Conservation (phyloP, 2,888 invertebrate genomes). For the Marronus borbonicus region DNA sequence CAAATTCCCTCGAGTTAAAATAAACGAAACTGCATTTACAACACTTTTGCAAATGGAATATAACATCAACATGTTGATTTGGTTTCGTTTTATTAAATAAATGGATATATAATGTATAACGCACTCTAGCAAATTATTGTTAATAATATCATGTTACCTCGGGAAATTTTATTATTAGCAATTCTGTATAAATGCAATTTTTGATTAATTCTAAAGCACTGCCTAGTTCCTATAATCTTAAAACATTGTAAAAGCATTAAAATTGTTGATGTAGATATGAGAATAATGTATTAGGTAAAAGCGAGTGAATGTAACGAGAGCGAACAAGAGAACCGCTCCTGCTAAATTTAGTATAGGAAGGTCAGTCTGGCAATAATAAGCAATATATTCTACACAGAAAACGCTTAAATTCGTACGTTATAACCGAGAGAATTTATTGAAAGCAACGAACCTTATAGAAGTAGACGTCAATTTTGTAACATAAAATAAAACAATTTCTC, state of each 20-base stretch:
- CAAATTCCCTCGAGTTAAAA: not conserved
- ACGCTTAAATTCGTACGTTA: conserved; percentile 65
- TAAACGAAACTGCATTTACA: no score
- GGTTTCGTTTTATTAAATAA: no score
- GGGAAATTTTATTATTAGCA: no score
- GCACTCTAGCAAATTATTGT: no score
- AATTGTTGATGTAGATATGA: conserved; percentile 41
- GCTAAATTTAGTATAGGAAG: conserved; percentile 49
- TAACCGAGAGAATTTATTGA: conserved; percentile 63
- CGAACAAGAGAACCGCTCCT: conserved; percentile 33
- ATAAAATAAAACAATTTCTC: conserved; percentile 24
- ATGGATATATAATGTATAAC: no score
- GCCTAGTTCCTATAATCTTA: not conserved
- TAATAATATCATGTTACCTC: no score
- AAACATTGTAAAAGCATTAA: not conserved
- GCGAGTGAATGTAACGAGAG: conserved; percentile 35
- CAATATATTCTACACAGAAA: conserved; percentile 66
- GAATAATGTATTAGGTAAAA: conserved; percentile 42
- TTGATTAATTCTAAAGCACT: no score
- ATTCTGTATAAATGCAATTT: no score
- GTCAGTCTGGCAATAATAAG: conserved; percentile 66
- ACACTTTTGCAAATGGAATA: no score
- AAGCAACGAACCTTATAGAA: conserved; percentile 65
- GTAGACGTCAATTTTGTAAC: conserved; percentile 60
- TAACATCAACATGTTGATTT: no score